Percentiles rank a stretch among this genome's conserved stretches.
phyloP scores from a whole-genome alignment of 2,888 invertebrate genomes.

The Drosophila nigricruria region DNA sequence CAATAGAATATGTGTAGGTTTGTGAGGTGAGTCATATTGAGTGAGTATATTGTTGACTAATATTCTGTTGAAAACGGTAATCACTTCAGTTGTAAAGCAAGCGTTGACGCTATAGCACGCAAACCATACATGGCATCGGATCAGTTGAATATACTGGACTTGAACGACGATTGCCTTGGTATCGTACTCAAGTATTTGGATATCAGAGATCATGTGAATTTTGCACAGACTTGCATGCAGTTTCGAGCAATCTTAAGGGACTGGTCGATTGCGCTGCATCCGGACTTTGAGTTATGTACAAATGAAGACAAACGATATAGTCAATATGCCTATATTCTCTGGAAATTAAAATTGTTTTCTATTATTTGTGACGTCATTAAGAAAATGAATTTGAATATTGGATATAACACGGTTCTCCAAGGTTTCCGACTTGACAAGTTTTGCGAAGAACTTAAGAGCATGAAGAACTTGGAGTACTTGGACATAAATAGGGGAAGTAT shows the following conservation, averaged over 20 bases:
- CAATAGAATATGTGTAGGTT: no score
- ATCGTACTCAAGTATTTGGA: conserved; percentile 23
- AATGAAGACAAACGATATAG: no score
- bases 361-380: conserved; percentile 25
- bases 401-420: not conserved
- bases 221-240: conserved; percentile 20
- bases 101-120: not conserved
- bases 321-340: not conserved
- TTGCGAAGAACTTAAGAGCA: conserved; percentile 19
- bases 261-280: conserved; percentile 27
- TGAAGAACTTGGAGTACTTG: conserved; percentile 11
- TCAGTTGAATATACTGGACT: conserved; percentile 24
- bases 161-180: conserved; percentile 40
- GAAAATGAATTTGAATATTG: conserved; percentile 16
- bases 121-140: not conserved
- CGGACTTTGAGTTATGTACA: conserved; percentile 8
- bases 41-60: no score
- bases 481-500: no score
- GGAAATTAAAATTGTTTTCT: conserved; percentile 6
- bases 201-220: conserved; percentile 25
- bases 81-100: not conserved
- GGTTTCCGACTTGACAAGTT: not conserved
- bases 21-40: no score
- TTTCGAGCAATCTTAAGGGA: conserved; percentile 21
- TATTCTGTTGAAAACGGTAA: no score